Conservation (phyloP, 1,140 invertebrate species). For the Leptestheria dahalacensis region DNA sequence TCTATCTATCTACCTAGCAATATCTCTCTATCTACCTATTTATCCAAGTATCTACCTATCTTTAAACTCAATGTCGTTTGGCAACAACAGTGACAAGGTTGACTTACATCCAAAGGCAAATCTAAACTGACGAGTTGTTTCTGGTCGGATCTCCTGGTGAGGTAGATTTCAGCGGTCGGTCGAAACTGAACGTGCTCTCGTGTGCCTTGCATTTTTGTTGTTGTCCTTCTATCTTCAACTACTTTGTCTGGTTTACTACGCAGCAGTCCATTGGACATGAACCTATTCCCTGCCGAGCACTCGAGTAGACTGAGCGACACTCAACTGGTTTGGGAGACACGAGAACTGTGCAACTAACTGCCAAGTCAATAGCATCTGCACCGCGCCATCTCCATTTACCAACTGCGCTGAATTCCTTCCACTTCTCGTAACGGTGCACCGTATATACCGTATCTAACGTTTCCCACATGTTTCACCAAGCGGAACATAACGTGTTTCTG, state of each 20-base stretch:
- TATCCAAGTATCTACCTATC: too few species aligned
- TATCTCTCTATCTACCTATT: too few species aligned
- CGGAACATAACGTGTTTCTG: neutral
- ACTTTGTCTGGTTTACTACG: too few species aligned
- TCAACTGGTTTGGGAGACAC: too few species aligned
- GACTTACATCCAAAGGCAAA: constrained; percentile 3
- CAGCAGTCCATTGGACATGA: too few species aligned
- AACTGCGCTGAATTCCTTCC: too few species aligned
- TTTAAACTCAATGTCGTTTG: neutral
- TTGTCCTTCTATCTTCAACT: neutral
- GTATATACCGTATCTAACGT: neutral
- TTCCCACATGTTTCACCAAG: neutral
- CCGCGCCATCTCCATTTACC: neutral
- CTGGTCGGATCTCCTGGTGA: neutral
- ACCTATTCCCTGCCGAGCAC: too few species aligned
- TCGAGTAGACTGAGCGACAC: too few species aligned
- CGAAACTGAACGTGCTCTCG: neutral
- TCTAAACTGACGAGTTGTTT: constrained; percentile 8
- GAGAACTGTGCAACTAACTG: too few species aligned
- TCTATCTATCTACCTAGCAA: too few species aligned
- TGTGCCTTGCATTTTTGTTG: neutral
- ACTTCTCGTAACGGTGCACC: neutral
- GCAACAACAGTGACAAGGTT: neutral
- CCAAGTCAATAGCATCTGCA: neutral
- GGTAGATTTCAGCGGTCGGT: neutral